phyloP scores from a whole-genome alignment of 2,888 invertebrate genomes.

The Osmoderma eremita region DNA sequence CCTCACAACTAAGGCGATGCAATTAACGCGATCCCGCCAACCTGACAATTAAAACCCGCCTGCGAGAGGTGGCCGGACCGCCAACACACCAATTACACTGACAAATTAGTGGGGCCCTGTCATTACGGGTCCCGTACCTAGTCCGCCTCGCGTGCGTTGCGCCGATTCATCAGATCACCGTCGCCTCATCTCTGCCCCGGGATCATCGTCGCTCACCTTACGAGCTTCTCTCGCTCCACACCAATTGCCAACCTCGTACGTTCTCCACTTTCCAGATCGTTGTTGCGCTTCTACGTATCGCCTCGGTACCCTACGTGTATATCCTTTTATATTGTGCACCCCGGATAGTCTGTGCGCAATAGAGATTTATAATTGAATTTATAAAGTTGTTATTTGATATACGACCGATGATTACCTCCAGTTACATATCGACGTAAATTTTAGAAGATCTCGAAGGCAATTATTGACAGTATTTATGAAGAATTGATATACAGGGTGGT shows the following conservation, averaged over 20 bases:
- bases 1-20: constrained; percentile 50
- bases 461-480: no score
- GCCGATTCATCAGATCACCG: constrained; percentile 44
- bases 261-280: constrained; percentile 6
- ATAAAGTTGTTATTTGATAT: constrained; percentile 21
- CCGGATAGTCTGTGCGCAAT: constrained; percentile 15
- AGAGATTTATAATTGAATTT: constrained; percentile 34
- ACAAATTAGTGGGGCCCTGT: constrained; percentile 62
- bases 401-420: constrained; percentile 3
- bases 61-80: constrained; percentile 55
- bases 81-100: constrained; percentile 62
- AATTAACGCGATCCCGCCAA: constrained; percentile 59
- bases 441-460: no score
- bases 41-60: constrained; percentile 62
- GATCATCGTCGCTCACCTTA: constrained; percentile 29
- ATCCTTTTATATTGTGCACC: constrained; percentile 5
- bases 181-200: constrained; percentile 28
- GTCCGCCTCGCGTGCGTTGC: constrained; percentile 44
- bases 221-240: constrained; percentile 28
- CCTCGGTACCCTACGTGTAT: background rate
- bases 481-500: no score
- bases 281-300: background rate
- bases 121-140: constrained; percentile 51
- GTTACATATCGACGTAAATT: no score
- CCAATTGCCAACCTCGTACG: constrained; percentile 23